These are phyloP conservation scores for Heliothis subflexa DNA, from an alignment of 1,140 invertebrate genomes.

Conservation along the genomic window DNA sequence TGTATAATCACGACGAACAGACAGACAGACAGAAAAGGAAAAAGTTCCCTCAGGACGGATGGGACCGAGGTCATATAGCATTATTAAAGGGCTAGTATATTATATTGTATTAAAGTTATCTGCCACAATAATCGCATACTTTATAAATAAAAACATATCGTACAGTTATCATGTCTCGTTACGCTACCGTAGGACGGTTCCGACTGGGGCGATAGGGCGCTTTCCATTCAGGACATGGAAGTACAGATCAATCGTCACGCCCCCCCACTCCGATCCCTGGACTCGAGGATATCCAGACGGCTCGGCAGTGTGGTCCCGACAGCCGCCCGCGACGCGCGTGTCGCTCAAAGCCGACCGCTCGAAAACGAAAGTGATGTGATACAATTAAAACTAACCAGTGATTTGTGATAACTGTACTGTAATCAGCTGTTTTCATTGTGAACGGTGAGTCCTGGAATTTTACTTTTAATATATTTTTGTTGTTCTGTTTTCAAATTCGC, in stretches of 20 bases:
- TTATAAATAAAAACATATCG: too few species aligned
- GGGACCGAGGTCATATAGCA: too few species aligned
- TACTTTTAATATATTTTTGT: background rate
- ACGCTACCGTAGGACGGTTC: slow-evolving; percentile 53
- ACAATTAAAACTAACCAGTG: slow-evolving; percentile 52
- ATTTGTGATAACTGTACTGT: slow-evolving; percentile 50
- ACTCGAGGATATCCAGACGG: slow-evolving; percentile 70
- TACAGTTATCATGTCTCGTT: background rate
- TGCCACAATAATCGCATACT: too few species aligned
- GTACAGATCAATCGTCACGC: slow-evolving; percentile 76
- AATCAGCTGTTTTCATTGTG: slow-evolving; percentile 49
- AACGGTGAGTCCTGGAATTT: slow-evolving; percentile 47
- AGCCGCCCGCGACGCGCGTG: slow-evolving; percentile 57
- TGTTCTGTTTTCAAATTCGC: background rate
- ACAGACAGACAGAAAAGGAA: too few species aligned
- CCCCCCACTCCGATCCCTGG: slow-evolving; percentile 59
- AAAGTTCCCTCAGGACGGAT: too few species aligned
- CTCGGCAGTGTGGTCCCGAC: slow-evolving; percentile 67
- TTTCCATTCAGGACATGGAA: slow-evolving; percentile 77
- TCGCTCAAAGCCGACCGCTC: slow-evolving; percentile 39
- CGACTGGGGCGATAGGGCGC: slow-evolving; percentile 54
- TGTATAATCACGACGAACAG: too few species aligned
- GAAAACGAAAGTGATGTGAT: slow-evolving; percentile 70
- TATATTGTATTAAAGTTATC: too few species aligned
- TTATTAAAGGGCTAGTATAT: too few species aligned